These are phyloP conservation scores for Nematostella vectensis DNA, from an alignment of 92 coral and sea anemone species.

Conservation along the genomic window DNA sequence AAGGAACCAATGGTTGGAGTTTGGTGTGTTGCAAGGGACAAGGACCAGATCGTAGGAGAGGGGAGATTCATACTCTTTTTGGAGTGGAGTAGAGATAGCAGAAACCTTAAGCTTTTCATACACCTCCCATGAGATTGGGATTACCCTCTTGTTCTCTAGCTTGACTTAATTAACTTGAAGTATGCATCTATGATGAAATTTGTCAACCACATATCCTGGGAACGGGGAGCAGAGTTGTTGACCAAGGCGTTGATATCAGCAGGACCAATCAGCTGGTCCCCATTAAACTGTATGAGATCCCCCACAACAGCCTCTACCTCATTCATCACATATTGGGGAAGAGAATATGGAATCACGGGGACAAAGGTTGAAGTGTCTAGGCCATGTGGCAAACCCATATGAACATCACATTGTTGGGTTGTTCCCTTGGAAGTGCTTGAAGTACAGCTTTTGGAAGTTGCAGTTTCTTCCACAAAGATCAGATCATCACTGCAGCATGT, in stretches of 20 bases:
- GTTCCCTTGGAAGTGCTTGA: background rate
- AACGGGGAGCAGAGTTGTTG: slow-evolving; percentile 1
- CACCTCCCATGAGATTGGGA: background rate
- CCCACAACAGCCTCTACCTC: background rate
- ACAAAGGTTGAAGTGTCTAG: background rate
- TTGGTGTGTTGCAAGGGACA: no score
- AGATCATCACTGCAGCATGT: background rate
- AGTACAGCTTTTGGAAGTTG: background rate
- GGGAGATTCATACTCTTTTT: no score
- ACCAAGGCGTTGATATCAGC: background rate
- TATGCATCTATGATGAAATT: background rate
- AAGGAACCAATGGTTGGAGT: no score
- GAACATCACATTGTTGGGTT: background rate
- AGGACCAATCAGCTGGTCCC: slow-evolving; percentile 3
- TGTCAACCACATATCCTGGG: slow-evolving; percentile 1
- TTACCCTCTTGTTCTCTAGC: background rate
- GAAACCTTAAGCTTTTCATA: no score
- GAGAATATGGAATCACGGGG: background rate
- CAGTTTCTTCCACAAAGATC: background rate
- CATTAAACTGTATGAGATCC: background rate
- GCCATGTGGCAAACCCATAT: slow-evolving; percentile 2
- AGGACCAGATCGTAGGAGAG: no score
- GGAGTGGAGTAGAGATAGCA: no score
- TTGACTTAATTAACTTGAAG: background rate
- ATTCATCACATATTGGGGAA: background rate